phyloP scores from a whole-genome alignment of 2,888 invertebrate species.

The Antheraea assamensis region DNA sequence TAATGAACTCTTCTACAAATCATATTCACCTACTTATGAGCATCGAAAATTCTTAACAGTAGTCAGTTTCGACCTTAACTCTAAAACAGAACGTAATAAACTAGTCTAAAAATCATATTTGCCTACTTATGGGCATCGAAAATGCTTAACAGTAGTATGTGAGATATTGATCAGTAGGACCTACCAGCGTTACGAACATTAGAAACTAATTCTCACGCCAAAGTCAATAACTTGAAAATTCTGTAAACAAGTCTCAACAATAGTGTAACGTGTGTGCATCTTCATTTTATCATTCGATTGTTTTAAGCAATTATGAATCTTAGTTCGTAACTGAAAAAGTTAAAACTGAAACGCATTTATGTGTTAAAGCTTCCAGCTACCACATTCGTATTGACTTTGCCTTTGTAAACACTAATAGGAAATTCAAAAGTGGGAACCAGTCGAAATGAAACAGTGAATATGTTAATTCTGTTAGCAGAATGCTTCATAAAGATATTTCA shows the following conservation, averaged over 20 bases:
- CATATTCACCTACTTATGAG: constrained; percentile 38
- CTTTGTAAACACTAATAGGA: constrained; percentile 80
- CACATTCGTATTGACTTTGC: constrained; percentile 71
- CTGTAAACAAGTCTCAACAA: constrained; percentile 76
- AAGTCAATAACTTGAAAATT: constrained; percentile 74
- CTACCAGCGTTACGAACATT: constrained; percentile 76
- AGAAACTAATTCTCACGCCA: constrained; percentile 79
- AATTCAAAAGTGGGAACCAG: constrained; percentile 79
- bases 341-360: constrained; percentile 31
- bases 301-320: constrained; percentile 38
- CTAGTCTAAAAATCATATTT: constrained; percentile 33
- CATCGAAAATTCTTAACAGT: constrained; percentile 61
- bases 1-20: constrained; percentile 29
- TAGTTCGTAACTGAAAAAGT: constrained; percentile 33
- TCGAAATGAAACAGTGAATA: constrained; percentile 78
- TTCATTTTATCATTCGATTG: constrained; percentile 56
- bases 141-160: constrained; percentile 70
- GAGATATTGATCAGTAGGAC: constrained; percentile 69
- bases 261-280: constrained; percentile 59
- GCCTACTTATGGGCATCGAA: constrained; percentile 37
- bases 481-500: constrained; percentile 41
- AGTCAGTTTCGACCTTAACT: constrained; percentile 36
- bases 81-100: constrained; percentile 24
- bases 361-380: constrained; percentile 63
- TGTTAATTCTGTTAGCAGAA: constrained; percentile 70